Conservation (phyloP, 2,888 invertebrate species). For the Pollenia angustigena region DNA sequence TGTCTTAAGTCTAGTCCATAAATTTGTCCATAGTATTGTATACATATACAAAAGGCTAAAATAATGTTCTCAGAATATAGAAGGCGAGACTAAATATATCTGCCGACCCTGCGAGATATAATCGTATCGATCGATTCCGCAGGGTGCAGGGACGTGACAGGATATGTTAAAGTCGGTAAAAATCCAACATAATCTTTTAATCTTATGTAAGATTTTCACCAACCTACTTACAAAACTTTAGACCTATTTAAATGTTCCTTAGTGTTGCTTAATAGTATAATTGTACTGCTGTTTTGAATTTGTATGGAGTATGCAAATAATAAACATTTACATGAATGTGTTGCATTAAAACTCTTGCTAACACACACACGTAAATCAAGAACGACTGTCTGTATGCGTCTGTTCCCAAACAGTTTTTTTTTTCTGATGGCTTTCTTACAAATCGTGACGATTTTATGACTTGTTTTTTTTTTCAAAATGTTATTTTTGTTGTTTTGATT, state of each 20-base stretch:
- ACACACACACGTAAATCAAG: neutral
- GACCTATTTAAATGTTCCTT: neutral
- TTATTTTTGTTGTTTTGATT: constrained; percentile 22
- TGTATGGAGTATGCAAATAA: constrained; percentile 49
- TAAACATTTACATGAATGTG: constrained; percentile 50
- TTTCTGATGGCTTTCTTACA: constrained; percentile 54
- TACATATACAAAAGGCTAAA: too few species aligned
- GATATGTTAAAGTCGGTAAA: too few species aligned
- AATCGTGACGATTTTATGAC: constrained; percentile 22
- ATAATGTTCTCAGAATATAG: too few species aligned
- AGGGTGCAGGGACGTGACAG: too few species aligned
- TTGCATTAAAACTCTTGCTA: neutral
- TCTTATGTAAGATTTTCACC: too few species aligned
- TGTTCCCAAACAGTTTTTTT: neutral
- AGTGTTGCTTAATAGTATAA: neutral
- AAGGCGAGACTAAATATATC: too few species aligned
- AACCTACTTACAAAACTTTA: too few species aligned
- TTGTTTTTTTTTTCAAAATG: neutral
- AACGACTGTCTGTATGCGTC: neutral
- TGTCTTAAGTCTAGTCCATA: too few species aligned
- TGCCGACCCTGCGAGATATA: too few species aligned
- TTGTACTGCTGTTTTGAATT: constrained; percentile 16
- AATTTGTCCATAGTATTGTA: too few species aligned
- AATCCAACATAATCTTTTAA: too few species aligned
- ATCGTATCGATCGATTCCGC: too few species aligned